Evolutionary conservation across 2,888 invertebrate species (phyloP).

Genomic region (Epirrhoe tristata): DNA sequence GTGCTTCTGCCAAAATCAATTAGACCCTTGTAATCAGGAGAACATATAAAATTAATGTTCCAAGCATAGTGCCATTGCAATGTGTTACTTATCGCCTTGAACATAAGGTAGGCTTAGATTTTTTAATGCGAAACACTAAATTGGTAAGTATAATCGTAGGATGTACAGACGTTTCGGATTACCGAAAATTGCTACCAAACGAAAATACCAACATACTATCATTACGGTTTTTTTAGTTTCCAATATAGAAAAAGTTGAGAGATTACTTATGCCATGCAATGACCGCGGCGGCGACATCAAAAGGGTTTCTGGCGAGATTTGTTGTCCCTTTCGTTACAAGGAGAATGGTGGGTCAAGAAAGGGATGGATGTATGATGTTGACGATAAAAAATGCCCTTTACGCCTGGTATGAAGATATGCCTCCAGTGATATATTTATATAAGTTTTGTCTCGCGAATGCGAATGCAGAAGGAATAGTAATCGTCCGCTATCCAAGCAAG

Average conservation of each 20-base stretch:
- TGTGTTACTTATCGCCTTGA: constrained; percentile 20
- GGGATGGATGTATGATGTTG: constrained; percentile 55
- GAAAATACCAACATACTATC: constrained; percentile 64
- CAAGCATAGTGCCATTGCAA: constrained; percentile 5
- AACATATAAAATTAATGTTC: constrained; percentile 18
- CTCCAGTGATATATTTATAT: constrained; percentile 43
- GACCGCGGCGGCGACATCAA: constrained; percentile 79
- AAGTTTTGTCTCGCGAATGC: constrained; percentile 53
- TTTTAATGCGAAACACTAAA: constrained; percentile 29
- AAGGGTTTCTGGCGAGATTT: constrained; percentile 68
- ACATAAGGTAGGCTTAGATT: constrained; percentile 24
- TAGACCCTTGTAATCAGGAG: constrained; percentile 70
- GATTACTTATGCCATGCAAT: constrained; percentile 74
- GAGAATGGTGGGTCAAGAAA: constrained; percentile 38
- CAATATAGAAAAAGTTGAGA: constrained; percentile 69
- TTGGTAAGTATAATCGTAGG: constrained; percentile 65
- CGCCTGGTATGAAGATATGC: constrained; percentile 62
- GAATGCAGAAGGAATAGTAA: constrained; percentile 52
- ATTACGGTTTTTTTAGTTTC: constrained; percentile 73
- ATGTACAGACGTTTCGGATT: constrained; percentile 70
- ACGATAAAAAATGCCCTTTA: constrained; percentile 73
- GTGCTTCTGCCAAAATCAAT: constrained; percentile 78
- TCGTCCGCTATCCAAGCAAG: constrained; percentile 39
- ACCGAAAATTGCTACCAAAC: constrained; percentile 76
- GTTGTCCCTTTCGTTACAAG: constrained; percentile 53